Evolutionary conservation across 2,797 vertebrate species (phyloP), one percentile per base, ranked within the genome.

Genomic region (Mastacembelus armatus): DNA sequence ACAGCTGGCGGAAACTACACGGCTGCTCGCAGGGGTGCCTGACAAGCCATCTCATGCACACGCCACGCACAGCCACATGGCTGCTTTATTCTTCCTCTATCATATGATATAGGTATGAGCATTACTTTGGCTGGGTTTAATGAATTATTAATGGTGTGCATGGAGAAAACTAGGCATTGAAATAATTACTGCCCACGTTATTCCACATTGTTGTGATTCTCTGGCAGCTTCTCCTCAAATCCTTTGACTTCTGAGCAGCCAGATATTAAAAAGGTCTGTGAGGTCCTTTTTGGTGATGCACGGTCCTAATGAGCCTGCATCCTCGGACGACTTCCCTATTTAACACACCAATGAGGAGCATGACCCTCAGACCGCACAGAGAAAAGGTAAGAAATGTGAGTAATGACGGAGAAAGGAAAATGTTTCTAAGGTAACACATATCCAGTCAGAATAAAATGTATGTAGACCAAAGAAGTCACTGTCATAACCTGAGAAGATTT

Each of bases 101-200:
- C 67, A 61, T n/a, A 5, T n/a, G 55, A 63, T 65, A 40, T 71
- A 64, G 44, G 74, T 62, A 78, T 71, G 68, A 50, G 78, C 74
- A 58, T 48, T 71, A 63, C 40, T 58, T 60, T 39, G 22, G 68
- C 71, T 66, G 29, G 59, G 73, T 66, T 54, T 58, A 68, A 11
- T 54, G 40, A 30, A 67, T 68, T 82, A 74, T 56, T 82, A 58
- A 77, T 54, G 69, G 12, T 27, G 3, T 52, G 33, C 4, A 21
- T 0, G 5, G 11, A 47, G 21, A 45, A 52, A 80, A 65, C 62
- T 57, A n/a, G 40, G 38, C 16, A 30, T 49, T 29, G 45, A 55
- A 66, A 49, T 63, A 61, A 72, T 68, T 66, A 50, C 55, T 9
- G 39, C 50, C 54, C 30, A 0, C 21, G n/a, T n/a, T n/a, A n/a